These are phyloP conservation scores for Acrobasis consociella DNA, from an alignment of 2,888 invertebrate species.

Conservation along the genomic window DNA sequence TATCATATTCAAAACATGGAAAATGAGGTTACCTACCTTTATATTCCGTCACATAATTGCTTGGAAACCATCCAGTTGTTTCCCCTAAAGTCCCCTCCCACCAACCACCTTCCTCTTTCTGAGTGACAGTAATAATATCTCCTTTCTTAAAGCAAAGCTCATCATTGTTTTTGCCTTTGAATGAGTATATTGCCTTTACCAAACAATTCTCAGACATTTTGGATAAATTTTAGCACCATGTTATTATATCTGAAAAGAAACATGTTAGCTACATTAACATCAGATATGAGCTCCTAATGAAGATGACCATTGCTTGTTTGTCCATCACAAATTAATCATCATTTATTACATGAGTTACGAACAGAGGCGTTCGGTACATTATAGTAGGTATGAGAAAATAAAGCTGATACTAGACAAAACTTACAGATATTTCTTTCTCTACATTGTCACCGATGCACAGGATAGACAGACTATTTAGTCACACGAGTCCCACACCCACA, in stretches of 20 bases:
- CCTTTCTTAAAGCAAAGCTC: conserved; percentile 98
- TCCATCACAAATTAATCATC: background rate
- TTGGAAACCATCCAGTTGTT: conserved; percentile 99
- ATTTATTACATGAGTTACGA: too few relatives aligned
- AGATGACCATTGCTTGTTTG: background rate
- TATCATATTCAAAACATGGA: too few relatives aligned
- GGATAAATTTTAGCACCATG: conserved; percentile 59
- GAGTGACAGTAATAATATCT: conserved; percentile 97
- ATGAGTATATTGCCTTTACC: conserved; percentile 96
- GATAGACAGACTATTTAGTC: too few relatives aligned
- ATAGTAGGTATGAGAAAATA: too few relatives aligned
- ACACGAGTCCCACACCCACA: background rate
- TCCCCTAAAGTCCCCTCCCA: conserved; percentile 99
- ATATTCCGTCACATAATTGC: conserved; percentile 97
- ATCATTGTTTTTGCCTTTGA: conserved; percentile 98
- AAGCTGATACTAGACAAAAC: too few relatives aligned
- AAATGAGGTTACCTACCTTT: conserved; percentile 74
- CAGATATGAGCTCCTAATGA: too few relatives aligned
- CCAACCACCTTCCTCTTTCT: conserved; percentile 98
- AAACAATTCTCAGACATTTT: conserved; percentile 85
- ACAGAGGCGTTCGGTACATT: too few relatives aligned
- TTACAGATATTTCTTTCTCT: too few relatives aligned
- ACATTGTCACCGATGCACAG: too few relatives aligned
- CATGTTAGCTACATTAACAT: background rate
- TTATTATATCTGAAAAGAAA: conserved; percentile 33